phyloP scores from a whole-genome alignment of 2,888 invertebrate genomes.

The Phrixothrix hirtus region DNA sequence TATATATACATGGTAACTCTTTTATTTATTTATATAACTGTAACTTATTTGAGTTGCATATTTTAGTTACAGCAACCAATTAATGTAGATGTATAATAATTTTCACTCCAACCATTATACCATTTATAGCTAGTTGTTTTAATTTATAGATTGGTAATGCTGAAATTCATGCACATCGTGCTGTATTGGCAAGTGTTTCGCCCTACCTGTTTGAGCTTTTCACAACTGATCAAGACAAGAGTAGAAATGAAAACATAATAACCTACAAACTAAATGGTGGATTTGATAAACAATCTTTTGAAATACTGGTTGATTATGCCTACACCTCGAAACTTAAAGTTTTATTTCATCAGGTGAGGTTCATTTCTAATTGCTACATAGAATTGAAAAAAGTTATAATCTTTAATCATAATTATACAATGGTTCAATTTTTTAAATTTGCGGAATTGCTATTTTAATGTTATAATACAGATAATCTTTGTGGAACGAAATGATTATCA shows the following conservation, averaged over 20 bases:
- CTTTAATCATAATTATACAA: no score
- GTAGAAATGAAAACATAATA: conserved; percentile 57
- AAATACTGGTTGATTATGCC: conserved; percentile 78
- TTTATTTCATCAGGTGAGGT: conserved; percentile 55
- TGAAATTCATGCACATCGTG: conserved; percentile 77
- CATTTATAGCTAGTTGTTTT: conserved; percentile 33
- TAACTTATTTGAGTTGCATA: no score
- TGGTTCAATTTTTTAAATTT: no score
- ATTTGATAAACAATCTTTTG: conserved; percentile 69
- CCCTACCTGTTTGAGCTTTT: conserved; percentile 77
- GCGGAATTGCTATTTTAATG: no score
- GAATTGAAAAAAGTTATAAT: no score
- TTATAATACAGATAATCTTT: no score
- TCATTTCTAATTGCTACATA: not conserved
- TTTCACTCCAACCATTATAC: not conserved
- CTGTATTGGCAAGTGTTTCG: conserved; percentile 78
- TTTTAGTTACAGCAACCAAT: no score
- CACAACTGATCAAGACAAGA: conserved; percentile 61
- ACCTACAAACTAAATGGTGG: conserved; percentile 68
- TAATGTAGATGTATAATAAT: no score
- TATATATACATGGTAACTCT: conserved; percentile 50
- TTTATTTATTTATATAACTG: conserved; percentile 39
- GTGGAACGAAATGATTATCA: no score
- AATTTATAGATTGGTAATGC: conserved; percentile 63
- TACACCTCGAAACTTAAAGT: conserved; percentile 73